Percentiles rank a stretch among this genome's conserved stretches.
Conservation (phyloP, 92 coral and sea anemone species). For the Zoanthus sansibaricus region DNA sequence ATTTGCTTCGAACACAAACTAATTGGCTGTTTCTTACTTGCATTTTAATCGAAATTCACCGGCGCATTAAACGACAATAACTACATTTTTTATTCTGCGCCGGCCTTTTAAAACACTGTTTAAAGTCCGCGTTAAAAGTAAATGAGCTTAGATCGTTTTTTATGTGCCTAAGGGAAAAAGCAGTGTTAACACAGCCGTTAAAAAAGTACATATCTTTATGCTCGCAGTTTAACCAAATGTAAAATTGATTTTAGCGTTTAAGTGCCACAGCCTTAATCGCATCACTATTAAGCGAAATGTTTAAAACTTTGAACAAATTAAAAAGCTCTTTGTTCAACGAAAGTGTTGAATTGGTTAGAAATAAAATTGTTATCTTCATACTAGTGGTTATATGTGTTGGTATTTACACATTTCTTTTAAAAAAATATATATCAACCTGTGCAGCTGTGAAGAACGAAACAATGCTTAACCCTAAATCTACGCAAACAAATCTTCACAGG, state of each 20-base stretch:
- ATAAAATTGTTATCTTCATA: neutral
- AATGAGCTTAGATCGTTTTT: neutral
- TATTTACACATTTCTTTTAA: conserved; percentile 11
- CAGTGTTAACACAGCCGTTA: neutral
- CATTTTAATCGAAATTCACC: no score
- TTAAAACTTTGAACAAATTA: neutral
- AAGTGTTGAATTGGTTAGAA: conserved; percentile 4
- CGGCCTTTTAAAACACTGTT: neutral
- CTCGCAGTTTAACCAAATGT: neutral
- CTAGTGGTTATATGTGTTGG: neutral
- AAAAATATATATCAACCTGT: neutral
- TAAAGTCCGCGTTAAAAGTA: neutral
- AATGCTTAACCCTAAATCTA: conserved; percentile 1
- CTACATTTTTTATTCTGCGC: neutral
- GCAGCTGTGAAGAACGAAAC: conserved; percentile 28
- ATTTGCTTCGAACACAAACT: no score
- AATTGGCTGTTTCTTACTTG: no score
- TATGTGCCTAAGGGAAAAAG: conserved; percentile 4
- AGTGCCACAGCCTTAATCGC: neutral
- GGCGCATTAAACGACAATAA: no score
- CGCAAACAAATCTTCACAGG: conserved; percentile 13
- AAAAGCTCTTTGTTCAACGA: neutral
- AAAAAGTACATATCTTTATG: neutral
- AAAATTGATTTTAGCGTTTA: neutral
- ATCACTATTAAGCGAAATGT: no score